Conservation (phyloP, 1,140 invertebrate genomes). For the Calliopsis andreniformis region DNA sequence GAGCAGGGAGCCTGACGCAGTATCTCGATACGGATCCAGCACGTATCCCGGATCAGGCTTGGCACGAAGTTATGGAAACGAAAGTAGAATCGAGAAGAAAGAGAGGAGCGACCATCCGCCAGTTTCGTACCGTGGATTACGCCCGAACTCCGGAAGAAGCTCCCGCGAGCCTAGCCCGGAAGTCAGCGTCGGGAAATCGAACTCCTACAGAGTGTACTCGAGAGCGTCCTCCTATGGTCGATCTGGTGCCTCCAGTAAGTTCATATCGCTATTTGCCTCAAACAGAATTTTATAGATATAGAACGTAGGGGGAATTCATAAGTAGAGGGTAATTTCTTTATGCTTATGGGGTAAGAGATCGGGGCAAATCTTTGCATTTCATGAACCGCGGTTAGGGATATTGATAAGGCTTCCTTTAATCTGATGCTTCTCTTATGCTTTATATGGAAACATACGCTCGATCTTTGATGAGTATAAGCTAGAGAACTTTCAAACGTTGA, state of each 20-base stretch:
- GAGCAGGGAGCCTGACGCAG: slow-evolving; percentile 72
- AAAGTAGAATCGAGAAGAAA: slow-evolving; percentile 71
- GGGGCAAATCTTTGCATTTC: too few species aligned
- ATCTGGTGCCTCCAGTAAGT: slow-evolving; percentile 68
- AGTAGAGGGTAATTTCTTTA: too few species aligned
- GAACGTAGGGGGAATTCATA: too few species aligned
- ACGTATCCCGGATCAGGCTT: slow-evolving; percentile 72
- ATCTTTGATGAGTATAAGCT: too few species aligned
- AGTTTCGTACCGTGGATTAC: slow-evolving; percentile 67
- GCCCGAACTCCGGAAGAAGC: slow-evolving; percentile 65
- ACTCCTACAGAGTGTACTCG: slow-evolving; percentile 69
- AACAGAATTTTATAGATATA: background rate
- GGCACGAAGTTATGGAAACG: slow-evolving; percentile 67
- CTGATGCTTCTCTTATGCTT: too few species aligned
- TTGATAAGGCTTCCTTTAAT: too few species aligned
- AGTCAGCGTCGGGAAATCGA: slow-evolving; percentile 67
- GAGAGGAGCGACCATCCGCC: slow-evolving; percentile 68
- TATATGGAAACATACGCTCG: too few species aligned
- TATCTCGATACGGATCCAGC: slow-evolving; percentile 70
- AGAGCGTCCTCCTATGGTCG: slow-evolving; percentile 70
- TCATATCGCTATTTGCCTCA: too few species aligned
- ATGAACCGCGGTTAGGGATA: too few species aligned
- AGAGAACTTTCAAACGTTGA: too few species aligned
- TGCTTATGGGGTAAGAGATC: too few species aligned
- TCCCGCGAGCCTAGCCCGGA: slow-evolving; percentile 77